A percentile compares a stretch with the other conserved stretches of the same genome.
phyloP scores from a whole-genome alignment of 1,140 invertebrate genomes.

The Megathymus violae region DNA sequence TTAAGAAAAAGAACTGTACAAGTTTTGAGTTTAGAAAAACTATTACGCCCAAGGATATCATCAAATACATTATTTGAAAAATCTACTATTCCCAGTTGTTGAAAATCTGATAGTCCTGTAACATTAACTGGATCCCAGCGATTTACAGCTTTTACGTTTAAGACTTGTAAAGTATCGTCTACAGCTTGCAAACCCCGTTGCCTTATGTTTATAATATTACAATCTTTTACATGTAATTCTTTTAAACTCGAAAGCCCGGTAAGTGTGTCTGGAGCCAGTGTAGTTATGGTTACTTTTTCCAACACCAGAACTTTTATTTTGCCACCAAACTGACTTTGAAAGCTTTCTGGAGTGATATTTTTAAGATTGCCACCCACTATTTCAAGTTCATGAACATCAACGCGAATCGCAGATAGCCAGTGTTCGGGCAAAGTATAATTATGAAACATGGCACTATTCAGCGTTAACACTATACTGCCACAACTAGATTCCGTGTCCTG shows the following conservation, averaged over 20 bases:
- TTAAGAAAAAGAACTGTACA: slow-evolving; percentile 63
- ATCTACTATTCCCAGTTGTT: slow-evolving; percentile 51
- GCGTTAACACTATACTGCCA: slow-evolving; percentile 41
- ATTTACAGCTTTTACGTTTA: slow-evolving; percentile 53
- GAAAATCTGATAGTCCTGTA: slow-evolving; percentile 51
- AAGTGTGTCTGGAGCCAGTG: slow-evolving; percentile 52
- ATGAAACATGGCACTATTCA: slow-evolving; percentile 51
- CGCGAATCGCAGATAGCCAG: slow-evolving; percentile 54
- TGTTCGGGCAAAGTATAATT: slow-evolving; percentile 56
- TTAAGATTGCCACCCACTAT: slow-evolving; percentile 64
- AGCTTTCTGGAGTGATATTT: slow-evolving; percentile 55
- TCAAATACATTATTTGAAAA: slow-evolving; percentile 63
- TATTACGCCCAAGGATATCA: slow-evolving; percentile 47
- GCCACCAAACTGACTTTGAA: slow-evolving; percentile 53
- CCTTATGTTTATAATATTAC: slow-evolving; percentile 45
- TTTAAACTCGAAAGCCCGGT: slow-evolving; percentile 58
- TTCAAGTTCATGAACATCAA: slow-evolving; percentile 48
- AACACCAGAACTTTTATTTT: slow-evolving; percentile 50
- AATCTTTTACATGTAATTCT: slow-evolving; percentile 53
- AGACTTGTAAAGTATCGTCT: slow-evolving; percentile 50
- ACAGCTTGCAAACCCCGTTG: slow-evolving; percentile 52
- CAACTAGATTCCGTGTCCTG: slow-evolving; percentile 54
- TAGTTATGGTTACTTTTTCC: slow-evolving; percentile 48
- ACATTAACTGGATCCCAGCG: slow-evolving; percentile 62
- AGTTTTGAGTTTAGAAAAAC: slow-evolving; percentile 53